Evolutionary conservation across 1,140 invertebrate species (phyloP).

Genomic region (Nasonia vitripennis): DNA sequence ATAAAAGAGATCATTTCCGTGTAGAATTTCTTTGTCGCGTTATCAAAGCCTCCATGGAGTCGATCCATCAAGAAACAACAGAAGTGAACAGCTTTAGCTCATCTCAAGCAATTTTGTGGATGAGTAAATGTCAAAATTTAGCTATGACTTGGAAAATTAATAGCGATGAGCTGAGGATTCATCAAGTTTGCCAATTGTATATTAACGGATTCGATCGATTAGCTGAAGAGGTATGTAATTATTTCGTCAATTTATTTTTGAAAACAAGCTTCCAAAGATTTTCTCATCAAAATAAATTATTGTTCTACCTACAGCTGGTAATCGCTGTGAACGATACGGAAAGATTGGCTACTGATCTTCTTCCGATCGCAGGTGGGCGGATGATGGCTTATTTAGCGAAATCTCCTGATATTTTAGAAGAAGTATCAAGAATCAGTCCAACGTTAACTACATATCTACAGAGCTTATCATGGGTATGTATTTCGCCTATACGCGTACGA

Average conservation of each 20-base stretch:
- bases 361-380: constrained; percentile 84
- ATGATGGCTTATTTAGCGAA: constrained; percentile 80
- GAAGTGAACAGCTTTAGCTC: constrained; percentile 74
- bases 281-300: constrained; percentile 30
- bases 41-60: constrained; percentile 80
- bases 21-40: constrained; percentile 81
- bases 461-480: constrained; percentile 78
- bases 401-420: constrained; percentile 77
- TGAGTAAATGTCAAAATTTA: constrained; percentile 82
- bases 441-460: constrained; percentile 82
- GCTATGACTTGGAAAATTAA: constrained; percentile 88
- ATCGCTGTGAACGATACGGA: constrained; percentile 80
- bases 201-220: constrained; percentile 84
- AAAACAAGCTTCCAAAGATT: not conserved
- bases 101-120: constrained; percentile 80
- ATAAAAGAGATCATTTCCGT: constrained; percentile 74
- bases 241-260: not conserved
- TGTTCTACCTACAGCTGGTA: constrained; percentile 73
- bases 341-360: constrained; percentile 79
- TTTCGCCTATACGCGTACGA: not conserved
- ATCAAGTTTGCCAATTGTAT: constrained; percentile 87
- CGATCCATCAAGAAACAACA: constrained; percentile 76
- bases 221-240: constrained; percentile 81
- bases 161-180: constrained; percentile 83
- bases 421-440: constrained; percentile 82